A percentile compares a stretch with the other conserved stretches of the same genome.
Conservation (phyloP, 2,888 invertebrate species). For the Calliphora vomitoria region DNA sequence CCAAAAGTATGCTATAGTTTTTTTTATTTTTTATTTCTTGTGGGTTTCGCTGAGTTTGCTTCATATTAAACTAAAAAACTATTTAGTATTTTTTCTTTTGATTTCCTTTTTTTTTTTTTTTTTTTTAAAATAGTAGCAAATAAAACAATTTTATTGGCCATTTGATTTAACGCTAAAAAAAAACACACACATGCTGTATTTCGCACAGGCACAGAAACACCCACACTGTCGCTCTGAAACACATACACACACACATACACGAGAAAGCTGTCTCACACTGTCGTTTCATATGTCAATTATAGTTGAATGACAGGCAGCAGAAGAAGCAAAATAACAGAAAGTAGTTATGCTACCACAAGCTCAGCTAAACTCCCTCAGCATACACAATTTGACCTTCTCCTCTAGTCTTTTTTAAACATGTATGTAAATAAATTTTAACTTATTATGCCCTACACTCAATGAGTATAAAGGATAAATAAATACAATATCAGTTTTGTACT, state of each 20-base stretch:
- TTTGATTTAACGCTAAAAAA: slow-evolving; percentile 51
- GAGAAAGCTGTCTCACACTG: slow-evolving; percentile 50
- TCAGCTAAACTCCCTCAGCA: too few species aligned
- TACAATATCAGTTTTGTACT: too few species aligned
- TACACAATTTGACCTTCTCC: slow-evolving; percentile 14
- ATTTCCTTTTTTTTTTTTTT: slow-evolving; percentile 40
- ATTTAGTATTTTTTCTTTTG: slow-evolving; percentile 25
- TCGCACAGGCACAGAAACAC: not conserved
- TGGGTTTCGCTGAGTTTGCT: not conserved
- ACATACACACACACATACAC: not conserved
- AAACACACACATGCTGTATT: slow-evolving; percentile 9
- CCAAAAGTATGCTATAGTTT: slow-evolving; percentile 42
- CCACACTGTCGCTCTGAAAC: not conserved
- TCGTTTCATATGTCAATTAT: slow-evolving; percentile 68
- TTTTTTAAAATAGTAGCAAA: slow-evolving; percentile 7
- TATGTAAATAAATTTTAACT: slow-evolving; percentile 34
- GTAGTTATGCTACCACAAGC: not conserved
- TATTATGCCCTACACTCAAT: too few species aligned
- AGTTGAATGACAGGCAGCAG: slow-evolving; percentile 52
- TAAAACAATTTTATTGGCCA: slow-evolving; percentile 52
- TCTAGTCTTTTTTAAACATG: not conserved
- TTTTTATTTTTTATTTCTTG: not conserved
- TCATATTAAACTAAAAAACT: not conserved
- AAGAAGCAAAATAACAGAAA: slow-evolving; percentile 7
- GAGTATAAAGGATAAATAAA: too few species aligned